Conservation (phyloP, 2,888 invertebrate species). For the Stenolophus ochropezus region DNA sequence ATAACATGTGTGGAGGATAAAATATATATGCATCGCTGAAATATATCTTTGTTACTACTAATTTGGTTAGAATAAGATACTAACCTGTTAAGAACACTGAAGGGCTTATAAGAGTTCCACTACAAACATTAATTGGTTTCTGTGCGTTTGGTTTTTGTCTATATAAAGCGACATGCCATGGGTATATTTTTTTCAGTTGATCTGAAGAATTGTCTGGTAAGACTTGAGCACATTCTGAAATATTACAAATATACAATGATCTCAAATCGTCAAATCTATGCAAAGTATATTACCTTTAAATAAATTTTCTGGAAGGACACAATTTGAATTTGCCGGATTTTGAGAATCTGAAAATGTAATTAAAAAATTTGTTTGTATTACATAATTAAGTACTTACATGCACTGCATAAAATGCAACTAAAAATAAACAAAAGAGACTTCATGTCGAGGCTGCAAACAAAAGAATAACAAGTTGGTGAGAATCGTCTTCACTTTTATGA, state of each 20-base stretch:
- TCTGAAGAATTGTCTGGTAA: not conserved
- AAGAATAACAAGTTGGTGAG: no score
- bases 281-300: slow-evolving; percentile 5
- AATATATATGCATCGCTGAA: no score
- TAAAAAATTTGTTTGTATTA: not conserved
- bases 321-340: not conserved
- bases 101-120: slow-evolving; percentile 8
- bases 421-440: no score
- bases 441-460: no score
- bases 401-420: no score
- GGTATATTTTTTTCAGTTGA: slow-evolving; percentile 1
- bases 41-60: not conserved
- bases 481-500: no score
- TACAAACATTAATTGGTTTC: not conserved
- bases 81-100: slow-evolving; percentile 32
- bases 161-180: slow-evolving; percentile 39
- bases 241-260: not conserved
- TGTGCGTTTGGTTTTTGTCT: not conserved
- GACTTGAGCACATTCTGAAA: slow-evolving; percentile 37
- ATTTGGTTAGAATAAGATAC: not conserved
- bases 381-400: not conserved
- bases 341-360: slow-evolving; percentile 10
- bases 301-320: slow-evolving; percentile 3
- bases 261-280: not conserved
- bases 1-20: no score